phyloP scores from a whole-genome alignment of 2,113 vertebrate genomes.

The Craseonycteris thonglongyai region DNA sequence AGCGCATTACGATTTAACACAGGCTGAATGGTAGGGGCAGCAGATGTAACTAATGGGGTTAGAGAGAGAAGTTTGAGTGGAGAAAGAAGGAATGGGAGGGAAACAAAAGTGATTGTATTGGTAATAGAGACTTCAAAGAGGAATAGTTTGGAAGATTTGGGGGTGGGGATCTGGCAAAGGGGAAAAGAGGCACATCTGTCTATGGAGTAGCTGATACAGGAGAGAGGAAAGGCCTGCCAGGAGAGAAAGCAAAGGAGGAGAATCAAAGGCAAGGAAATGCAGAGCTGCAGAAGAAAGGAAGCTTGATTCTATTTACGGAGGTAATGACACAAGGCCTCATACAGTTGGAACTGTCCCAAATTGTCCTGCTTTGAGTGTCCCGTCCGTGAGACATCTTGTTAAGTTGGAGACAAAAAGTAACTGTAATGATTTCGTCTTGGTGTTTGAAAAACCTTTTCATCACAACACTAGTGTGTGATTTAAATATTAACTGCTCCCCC shows the following conservation, averaged over 20 bases:
- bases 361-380: neutral
- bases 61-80: neutral
- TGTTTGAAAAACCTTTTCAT: neutral
- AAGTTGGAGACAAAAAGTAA: constrained; percentile 5
- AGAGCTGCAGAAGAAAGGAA: constrained; percentile 13
- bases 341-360: constrained; percentile 24
- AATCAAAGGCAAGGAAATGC: constrained; percentile 8
- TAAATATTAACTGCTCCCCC: neutral
- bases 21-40: constrained; percentile 47
- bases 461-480: neutral
- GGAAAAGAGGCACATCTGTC: constrained; percentile 43
- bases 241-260: constrained; percentile 4
- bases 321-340: neutral
- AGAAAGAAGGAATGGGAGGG: constrained; percentile 12
- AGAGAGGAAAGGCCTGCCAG: neutral
- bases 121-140: constrained; percentile 66
- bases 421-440: neutral
- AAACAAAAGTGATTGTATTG: constrained; percentile 53
- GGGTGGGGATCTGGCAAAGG: neutral
- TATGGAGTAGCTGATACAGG: neutral
- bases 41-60: constrained; percentile 62
- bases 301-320: constrained; percentile 13
- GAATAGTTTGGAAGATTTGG: constrained; percentile 23
- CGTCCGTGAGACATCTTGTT: neutral
- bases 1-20: constrained; percentile 32